These are phyloP conservation scores for Prionailurus bengalensis DNA, from an alignment of 2,113 vertebrate species.

Conservation along the genomic window DNA sequence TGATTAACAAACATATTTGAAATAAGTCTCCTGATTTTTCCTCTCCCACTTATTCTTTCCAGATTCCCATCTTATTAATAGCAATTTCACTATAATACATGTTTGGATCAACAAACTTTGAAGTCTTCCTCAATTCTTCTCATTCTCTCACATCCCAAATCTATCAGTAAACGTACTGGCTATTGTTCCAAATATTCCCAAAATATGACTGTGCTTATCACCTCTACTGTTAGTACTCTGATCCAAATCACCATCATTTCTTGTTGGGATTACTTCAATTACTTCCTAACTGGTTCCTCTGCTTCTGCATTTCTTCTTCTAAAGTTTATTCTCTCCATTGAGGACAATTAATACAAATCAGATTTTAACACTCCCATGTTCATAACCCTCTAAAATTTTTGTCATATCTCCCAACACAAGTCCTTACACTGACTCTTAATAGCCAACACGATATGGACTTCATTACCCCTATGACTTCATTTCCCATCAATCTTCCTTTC, in stretches of 20 bases:
- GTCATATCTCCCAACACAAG: neutral
- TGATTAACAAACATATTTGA: neutral
- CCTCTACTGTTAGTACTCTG: neutral
- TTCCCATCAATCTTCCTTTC: neutral
- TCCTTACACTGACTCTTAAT: neutral
- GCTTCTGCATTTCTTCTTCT: neutral
- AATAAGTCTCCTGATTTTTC: neutral
- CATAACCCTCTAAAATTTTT: neutral
- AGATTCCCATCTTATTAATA: neutral
- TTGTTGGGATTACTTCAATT: neutral
- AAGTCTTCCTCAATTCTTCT: neutral
- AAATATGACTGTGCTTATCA: neutral
- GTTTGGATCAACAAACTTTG: slow-evolving; percentile 12
- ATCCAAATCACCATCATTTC: neutral
- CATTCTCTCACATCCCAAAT: neutral
- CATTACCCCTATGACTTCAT: neutral
- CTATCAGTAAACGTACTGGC: neutral
- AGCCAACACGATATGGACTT: neutral
- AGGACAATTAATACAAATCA: neutral
- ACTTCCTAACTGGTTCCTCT: neutral
- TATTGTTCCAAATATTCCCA: neutral
- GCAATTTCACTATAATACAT: neutral
- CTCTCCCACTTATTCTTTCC: neutral
- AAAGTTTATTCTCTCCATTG: neutral
- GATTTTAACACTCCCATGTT: neutral